Conservation (phyloP, 2,113 vertebrate species). For the Anoplopoma fimbria region DNA sequence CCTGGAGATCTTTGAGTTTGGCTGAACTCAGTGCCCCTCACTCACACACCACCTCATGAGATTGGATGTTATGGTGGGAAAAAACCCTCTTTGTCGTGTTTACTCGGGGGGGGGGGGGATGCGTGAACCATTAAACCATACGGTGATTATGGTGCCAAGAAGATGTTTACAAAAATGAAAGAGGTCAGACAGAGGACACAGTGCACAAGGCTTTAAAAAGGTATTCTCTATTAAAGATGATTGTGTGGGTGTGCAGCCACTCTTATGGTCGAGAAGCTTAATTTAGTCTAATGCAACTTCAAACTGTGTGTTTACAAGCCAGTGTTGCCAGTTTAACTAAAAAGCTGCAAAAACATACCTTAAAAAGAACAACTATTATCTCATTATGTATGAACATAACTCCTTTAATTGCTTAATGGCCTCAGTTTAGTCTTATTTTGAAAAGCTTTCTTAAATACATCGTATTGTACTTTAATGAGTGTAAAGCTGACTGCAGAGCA, state of each 20-base stretch:
- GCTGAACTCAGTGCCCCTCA: constrained; percentile 46
- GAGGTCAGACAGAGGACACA: constrained; percentile 8
- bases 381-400: not conserved
- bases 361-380: not conserved
- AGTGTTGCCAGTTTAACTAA: not conserved
- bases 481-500: not conserved
- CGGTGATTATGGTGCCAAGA: not conserved
- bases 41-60: not conserved
- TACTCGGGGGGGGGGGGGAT: constrained; percentile 26
- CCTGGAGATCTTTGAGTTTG: constrained; percentile 37
- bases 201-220: not conserved
- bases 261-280: not conserved
- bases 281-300: not conserved
- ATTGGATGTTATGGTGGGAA: constrained; percentile 21
- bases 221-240: not conserved
- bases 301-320: not conserved
- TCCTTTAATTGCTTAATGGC: not conserved
- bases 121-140: constrained; percentile 34
- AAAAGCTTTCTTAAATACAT: not conserved
- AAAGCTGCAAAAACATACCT: not conserved
- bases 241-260: not conserved
- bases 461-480: not conserved
- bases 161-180: constrained; percentile 7
- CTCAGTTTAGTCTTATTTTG: not conserved
- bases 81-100: constrained; percentile 30